These are phyloP conservation scores for Bombus haemorrhoidalis DNA, from an alignment of 1,140 invertebrate species.

Conservation along the genomic window DNA sequence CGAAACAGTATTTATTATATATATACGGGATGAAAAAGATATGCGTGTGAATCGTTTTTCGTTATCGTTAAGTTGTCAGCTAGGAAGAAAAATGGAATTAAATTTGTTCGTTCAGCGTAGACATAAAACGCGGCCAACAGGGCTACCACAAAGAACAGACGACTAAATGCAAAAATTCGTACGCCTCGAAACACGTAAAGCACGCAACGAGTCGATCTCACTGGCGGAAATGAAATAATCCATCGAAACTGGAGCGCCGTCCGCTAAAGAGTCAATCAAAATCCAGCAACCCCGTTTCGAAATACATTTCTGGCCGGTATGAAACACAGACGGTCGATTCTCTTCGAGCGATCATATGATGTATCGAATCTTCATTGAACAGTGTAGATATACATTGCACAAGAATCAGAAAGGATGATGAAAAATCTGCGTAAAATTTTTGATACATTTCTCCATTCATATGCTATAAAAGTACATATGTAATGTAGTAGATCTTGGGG, in stretches of 20 bases:
- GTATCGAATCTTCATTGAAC: not conserved
- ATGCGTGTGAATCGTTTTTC: not conserved
- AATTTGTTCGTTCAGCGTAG: not conserved
- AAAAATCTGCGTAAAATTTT: not conserved
- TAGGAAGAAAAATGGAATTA: slow-evolving; percentile 4
- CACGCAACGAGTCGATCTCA: not conserved
- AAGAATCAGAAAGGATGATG: not conserved
- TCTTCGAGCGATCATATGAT: not conserved
- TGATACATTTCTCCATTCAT: not conserved
- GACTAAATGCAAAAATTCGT: slow-evolving; percentile 17
- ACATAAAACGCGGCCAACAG: not conserved
- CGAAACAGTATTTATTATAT: not conserved
- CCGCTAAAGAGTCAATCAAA: slow-evolving; percentile 25
- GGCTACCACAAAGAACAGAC: not conserved
- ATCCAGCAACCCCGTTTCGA: slow-evolving; percentile 11
- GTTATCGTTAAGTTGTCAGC: not conserved
- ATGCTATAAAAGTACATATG: not conserved
- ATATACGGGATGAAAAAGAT: not conserved
- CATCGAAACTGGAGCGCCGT: slow-evolving; percentile 7
- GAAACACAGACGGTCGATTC: not conserved
- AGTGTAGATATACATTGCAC: not conserved
- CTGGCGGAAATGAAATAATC: slow-evolving; percentile 26
- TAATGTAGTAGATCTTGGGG: too few species aligned
- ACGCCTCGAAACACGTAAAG: not conserved
- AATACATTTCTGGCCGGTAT: slow-evolving; percentile 4